Base-by-base conservation (phyloP, 2,113 vertebrate species). In the Odontophorus gujanensis region DNA sequence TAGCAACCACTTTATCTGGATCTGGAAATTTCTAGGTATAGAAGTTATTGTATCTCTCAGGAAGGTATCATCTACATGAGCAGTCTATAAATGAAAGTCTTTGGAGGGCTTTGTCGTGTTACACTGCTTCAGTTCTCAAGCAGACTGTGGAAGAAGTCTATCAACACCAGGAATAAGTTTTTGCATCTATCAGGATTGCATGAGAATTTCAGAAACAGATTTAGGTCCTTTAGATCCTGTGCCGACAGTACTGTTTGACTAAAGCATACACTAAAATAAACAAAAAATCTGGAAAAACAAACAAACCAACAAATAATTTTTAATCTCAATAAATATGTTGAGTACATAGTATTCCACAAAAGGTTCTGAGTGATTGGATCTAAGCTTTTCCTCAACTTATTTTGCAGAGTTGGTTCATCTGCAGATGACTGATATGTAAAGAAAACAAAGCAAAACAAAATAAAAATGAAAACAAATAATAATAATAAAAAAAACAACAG, bases 381-480 rank as follows among this genome's bases (percentile, higher is more conserved):
- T 48, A 81, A 53, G 19, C 6, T 51, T 71, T 62, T 85, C 13
- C 11, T 79, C 30, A 81, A 78, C 71, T 4, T 1, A 0, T 36
- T 30, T 63, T 79, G 13, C 15, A 62, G 9, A 47, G 6, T 28
- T 81, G 43, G 3, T 57, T 74, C 59, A 34, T 7, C 9, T 50
- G 11, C 28, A 7, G 48, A 40, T 50, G 45, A n/a, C 5, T 43
- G 25, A 38, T 55, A 32, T 55, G 32, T 40, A 42, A 65, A 51
- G 48, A 57, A 34, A 20, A 71, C 1, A 32, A 61, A 81, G 19
- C 32, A 62, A 40, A 62, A 62, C 38, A 55, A 43, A 66, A 61
- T 34, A 43, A 36, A 21, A 20, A 0, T 17, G 32, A 72, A 55
- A 1, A 1, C 13, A 21, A 53, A 28, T 51, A 43, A 53, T n/a